Base-by-base conservation (phyloP, 2,888 invertebrate species). In the Raillietiella orientalis region DNA sequence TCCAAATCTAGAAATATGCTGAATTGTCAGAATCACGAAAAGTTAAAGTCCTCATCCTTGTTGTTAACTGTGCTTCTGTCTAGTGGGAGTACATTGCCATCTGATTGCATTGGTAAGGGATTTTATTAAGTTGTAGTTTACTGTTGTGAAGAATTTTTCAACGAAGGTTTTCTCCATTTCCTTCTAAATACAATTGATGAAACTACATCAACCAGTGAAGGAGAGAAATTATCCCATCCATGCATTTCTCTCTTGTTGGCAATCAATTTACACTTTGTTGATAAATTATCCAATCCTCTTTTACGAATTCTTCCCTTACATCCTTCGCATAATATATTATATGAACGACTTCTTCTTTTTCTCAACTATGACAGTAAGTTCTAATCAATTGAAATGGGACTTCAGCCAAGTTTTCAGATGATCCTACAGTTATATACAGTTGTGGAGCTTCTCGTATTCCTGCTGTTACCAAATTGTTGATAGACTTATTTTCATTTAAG, bases 261-360 rank as follows among this genome's bases (percentile, higher is more conserved):
- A 0, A 79, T 71, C 44, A 87, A 87, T 50, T 55, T 84, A 21
- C 84, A 87, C 47, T 82, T 79, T 41, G n/a, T n/a, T n/a, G n/a
- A n/a, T n/a, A n/a, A n/a, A n/a, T n/a, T n/a, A n/a, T n/a, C n/a
- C n/a, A n/a, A n/a, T n/a, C n/a, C n/a, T n/a, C n/a, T n/a, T n/a
- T n/a, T n/a, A n/a, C n/a, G n/a, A n/a, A n/a, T n/a, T n/a, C n/a
- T n/a, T n/a, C n/a, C n/a, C n/a, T n/a, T n/a, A n/a, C n/a, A n/a
- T n/a, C n/a, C n/a, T n/a, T n/a, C n/a, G n/a, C n/a, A n/a, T n/a
- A n/a, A n/a, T n/a, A n/a, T n/a, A n/a, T n/a, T n/a, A n/a, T n/a
- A n/a, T n/a, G n/a, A n/a, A n/a, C n/a, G n/a, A n/a, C n/a, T n/a
- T n/a, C n/a, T n/a, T n/a, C n/a, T n/a, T n/a, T n/a, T n/a, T n/a